Evolutionary conservation across 2,113 vertebrate genomes (phyloP).

Genomic region (Neofelis nebulosa): DNA sequence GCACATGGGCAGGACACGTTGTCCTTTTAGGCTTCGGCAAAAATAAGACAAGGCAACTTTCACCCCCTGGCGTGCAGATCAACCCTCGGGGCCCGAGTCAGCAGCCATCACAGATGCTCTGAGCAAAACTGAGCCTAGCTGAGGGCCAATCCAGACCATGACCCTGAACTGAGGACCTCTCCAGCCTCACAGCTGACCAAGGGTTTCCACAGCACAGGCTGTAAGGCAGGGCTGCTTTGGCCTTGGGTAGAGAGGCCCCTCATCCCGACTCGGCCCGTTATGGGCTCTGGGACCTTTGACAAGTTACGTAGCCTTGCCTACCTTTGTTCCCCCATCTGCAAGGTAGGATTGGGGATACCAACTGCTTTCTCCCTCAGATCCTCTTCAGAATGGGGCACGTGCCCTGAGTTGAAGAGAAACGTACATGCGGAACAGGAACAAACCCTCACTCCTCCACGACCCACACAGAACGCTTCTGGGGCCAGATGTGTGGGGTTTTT

Average conservation of each 20-base stretch:
- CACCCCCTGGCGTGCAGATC: background rate
- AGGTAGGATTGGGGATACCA: background rate
- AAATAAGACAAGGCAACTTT: background rate
- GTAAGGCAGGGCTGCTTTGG: no score
- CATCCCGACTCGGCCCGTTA: fast-evolving
- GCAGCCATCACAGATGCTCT: background rate
- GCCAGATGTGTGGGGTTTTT: background rate
- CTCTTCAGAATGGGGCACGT: background rate
- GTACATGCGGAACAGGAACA: fast-evolving
- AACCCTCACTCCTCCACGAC: background rate
- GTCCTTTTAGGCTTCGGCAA: background rate
- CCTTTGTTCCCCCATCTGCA: background rate
- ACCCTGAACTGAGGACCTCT: fast-evolving
- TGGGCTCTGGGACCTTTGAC: background rate
- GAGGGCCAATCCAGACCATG: background rate
- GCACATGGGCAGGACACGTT: fast-evolving
- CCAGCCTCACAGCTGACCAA: fast-evolving
- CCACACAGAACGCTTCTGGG: background rate
- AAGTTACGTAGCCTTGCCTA: fast-evolving
- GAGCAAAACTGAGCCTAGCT: background rate
- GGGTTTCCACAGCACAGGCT: fast-evolving
- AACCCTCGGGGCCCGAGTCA: background rate
- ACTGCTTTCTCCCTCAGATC: background rate
- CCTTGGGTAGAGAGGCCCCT: no score
- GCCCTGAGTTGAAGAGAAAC: background rate